Evolutionary conservation across 92 coral and sea anemone genomes (phyloP), one percentile per base, ranked within the genome.

Genomic region (Phenganax marumi): DNA sequence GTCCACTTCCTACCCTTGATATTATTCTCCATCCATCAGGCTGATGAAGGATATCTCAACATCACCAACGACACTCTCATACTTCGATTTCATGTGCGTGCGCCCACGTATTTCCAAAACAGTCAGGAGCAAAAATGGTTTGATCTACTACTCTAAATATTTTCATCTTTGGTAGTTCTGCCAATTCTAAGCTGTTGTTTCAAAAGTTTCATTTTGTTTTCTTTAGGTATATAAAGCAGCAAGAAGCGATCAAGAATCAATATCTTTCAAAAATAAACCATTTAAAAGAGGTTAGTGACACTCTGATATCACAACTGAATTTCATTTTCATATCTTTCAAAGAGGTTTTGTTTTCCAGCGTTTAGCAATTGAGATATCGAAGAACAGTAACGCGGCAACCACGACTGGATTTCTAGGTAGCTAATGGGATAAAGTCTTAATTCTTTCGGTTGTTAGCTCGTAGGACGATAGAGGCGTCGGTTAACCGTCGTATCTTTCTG

Each of bases 41-140:
- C 92, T 26, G 93, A 89, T 48, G 99, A 96, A 84, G 99, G 99
- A 6, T 96, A 96, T 69, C 87, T 96, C 14, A 96, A 96, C 76
- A 87, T 90, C 69, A 93, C 97, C 43, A 96, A 96, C 61, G 99
- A 96, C 70, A 96, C 99, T 12, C 91, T 96, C 50, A 96, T 96
- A 49, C 91, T 96, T 48, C 87, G 99, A 79, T 96, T 96, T 71
- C 99, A 96, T 88, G 99, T 96, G 83, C 88, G 99, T 73, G 97
- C 99, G 8, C 99, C 99, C 55, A 96, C 99, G 12, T 96, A 92
- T 84, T 96, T 92, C 85, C 99, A 96, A 87, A 96, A 96, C 83
- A 92, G 99, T 86, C 89, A 97, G 61, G 99, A 96, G 51, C 99
- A 96, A 69, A 97, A 92, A 77, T 96, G 99, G 99, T 96, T 88